Percentiles rank a stretch among this genome's conserved stretches.
phyloP scores from a whole-genome alignment of 2,797 vertebrate genomes.

The Meriones psammophilus region DNA sequence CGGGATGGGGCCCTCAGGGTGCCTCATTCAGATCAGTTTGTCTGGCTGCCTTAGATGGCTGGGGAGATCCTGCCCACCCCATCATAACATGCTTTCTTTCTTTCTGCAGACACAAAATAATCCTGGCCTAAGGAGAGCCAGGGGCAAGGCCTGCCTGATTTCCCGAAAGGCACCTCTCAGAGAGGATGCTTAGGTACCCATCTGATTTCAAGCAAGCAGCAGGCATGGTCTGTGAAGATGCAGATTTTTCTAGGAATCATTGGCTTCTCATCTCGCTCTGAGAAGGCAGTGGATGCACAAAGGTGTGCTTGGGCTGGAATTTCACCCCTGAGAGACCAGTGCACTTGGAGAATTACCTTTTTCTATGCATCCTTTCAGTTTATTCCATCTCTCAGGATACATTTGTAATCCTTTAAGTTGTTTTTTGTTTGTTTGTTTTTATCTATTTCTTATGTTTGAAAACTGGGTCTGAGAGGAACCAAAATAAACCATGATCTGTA shows the following conservation, averaged over 20 bases:
- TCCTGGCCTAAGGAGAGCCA: conserved; percentile 26
- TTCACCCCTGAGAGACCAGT: not conserved
- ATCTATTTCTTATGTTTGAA: conserved; percentile 1
- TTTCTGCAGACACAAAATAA: not conserved
- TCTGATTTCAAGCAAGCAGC: not conserved
- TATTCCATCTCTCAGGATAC: not conserved
- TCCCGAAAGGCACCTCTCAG: not conserved
- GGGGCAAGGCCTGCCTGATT: not conserved
- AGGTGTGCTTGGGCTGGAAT: not conserved
- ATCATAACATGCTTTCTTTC: not conserved
- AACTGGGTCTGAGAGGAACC: not conserved
- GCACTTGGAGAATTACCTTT: not conserved
- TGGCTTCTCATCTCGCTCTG: not conserved
- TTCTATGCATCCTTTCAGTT: not conserved
- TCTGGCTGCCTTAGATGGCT: not conserved
- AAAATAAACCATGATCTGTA: not conserved
- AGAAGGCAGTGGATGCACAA: not conserved
- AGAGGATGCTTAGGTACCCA: not conserved
- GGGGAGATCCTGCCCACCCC: not conserved
- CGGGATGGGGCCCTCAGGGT: not conserved
- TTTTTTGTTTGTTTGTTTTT: not conserved
- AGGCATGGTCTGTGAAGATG: not conserved
- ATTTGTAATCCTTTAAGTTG: not conserved
- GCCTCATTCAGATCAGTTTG: not conserved
- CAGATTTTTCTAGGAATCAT: not conserved